Evolutionary conservation across 2,888 invertebrate genomes (phyloP).

Genomic region (Xanthia icteritia): DNA sequence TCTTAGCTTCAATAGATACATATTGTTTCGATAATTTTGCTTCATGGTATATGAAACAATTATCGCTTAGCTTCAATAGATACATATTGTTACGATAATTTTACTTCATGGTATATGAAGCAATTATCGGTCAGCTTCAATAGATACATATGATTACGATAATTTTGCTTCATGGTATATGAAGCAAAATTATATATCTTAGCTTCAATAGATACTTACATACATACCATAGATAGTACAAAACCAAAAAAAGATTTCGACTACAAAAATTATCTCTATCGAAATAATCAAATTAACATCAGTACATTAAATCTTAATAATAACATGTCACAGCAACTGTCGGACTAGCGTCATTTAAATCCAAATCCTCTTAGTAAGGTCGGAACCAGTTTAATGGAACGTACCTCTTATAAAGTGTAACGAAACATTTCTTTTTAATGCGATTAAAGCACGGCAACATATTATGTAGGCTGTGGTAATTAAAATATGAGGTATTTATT

Average conservation of each 20-base stretch:
- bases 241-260: background rate
- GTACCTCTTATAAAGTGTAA: conserved; percentile 45
- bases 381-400: conserved; percentile 63
- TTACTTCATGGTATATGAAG: too few species aligned
- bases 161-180: too few species aligned
- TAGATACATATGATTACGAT: too few species aligned
- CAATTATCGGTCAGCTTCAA: too few species aligned
- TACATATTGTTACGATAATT: too few species aligned
- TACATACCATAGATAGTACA: background rate
- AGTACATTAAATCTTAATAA: conserved; percentile 84
- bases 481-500: conserved; percentile 61
- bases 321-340: conserved; percentile 80
- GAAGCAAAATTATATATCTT: too few species aligned
- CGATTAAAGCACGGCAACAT: conserved; percentile 65
- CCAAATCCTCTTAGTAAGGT: conserved; percentile 64
- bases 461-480: conserved; percentile 52
- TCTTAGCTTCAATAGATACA: too few species aligned
- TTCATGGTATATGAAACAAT: too few species aligned
- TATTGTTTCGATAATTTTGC: too few species aligned
- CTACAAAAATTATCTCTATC: conserved; percentile 71
- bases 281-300: conserved; percentile 84
- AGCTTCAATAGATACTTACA: too few species aligned
- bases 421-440: conserved; percentile 67
- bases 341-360: conserved; percentile 80
- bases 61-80: too few species aligned